These are phyloP conservation scores for Tetrapedia diversipes DNA, from an alignment of 2,888 invertebrate species.

Conservation along the genomic window DNA sequence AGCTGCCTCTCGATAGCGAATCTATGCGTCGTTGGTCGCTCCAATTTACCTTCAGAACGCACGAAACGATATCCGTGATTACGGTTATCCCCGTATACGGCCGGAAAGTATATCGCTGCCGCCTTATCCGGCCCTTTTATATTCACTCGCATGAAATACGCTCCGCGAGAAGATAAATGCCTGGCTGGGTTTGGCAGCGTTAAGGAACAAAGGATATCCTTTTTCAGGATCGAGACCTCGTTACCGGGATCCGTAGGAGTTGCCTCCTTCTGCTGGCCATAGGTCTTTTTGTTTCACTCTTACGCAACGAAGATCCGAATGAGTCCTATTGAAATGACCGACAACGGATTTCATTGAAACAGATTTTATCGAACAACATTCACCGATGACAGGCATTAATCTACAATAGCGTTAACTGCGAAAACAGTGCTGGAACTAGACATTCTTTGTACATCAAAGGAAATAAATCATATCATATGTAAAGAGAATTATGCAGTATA, in stretches of 20 bases:
- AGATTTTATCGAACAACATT: too few relatives aligned
- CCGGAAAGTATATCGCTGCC: conserved; percentile 24
- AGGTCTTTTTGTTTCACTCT: too few relatives aligned
- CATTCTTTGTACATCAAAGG: too few relatives aligned
- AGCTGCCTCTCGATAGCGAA: conserved; percentile 56
- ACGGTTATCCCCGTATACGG: conserved; percentile 41
- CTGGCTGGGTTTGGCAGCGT: not conserved
- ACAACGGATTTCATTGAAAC: too few relatives aligned
- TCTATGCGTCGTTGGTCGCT: conserved; percentile 49
- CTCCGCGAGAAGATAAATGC: conserved; percentile 12
- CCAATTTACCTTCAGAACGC: conserved; percentile 49
- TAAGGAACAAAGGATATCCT: conserved; percentile 43
- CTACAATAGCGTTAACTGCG: too few relatives aligned
- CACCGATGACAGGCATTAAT: too few relatives aligned
- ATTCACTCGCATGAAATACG: conserved; percentile 37
- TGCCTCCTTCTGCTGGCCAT: not conserved
- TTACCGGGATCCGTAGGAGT: conserved; percentile 24
- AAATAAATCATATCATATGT: too few relatives aligned
- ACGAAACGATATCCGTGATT: conserved; percentile 41
- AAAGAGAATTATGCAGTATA: too few relatives aligned
- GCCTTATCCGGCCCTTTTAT: conserved; percentile 30
- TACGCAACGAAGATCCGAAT: too few relatives aligned
- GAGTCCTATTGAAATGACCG: too few relatives aligned
- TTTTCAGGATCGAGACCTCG: conserved; percentile 37
- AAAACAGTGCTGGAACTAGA: too few relatives aligned